Evolutionary conservation across 2,113 vertebrate genomes (phyloP).

Genomic region (Salvelinus fontinalis): DNA sequence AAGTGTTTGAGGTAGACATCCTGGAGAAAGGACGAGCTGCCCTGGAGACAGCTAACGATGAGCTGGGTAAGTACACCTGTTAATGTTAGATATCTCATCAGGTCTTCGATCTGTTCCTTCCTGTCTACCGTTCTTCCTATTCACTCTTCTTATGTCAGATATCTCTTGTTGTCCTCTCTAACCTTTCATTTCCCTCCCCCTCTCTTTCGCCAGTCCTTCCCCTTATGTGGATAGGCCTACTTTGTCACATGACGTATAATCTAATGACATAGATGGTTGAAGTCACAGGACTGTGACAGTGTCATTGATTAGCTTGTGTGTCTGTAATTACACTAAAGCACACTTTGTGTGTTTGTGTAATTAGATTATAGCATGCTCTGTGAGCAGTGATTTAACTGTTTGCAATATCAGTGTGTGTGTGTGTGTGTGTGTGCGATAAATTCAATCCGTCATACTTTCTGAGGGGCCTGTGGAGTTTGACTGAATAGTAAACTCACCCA

Average conservation of each 20-base stretch:
- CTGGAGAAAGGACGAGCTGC: constrained; percentile 75
- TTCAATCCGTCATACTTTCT: neutral
- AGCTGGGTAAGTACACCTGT: constrained; percentile 74
- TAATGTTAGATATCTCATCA: neutral
- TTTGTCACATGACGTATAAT: constrained; percentile 58
- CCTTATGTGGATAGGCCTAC: constrained; percentile 35
- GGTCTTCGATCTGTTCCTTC: neutral
- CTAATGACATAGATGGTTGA: constrained; percentile 44
- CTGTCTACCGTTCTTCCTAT: neutral
- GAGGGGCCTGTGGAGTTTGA: neutral
- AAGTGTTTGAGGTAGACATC: constrained; percentile 80
- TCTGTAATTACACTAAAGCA: constrained; percentile 4
- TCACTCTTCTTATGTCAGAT: neutral
- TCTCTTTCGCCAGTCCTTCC: constrained; percentile 24
- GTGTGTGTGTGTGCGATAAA: neutral
- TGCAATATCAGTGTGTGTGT: neutral
- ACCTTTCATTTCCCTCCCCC: too few relatives aligned
- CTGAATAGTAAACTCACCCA: neutral
- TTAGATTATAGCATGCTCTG: neutral
- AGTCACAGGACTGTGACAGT: constrained; percentile 63
- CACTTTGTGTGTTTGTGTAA: neutral
- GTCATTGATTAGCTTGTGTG: constrained; percentile 56
- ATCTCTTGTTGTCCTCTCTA: neutral
- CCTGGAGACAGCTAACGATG: constrained; percentile 79
- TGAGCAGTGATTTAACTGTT: neutral